Conservation (phyloP, 2,888 invertebrate genomes). For the Orthonychiurus folsomi region DNA sequence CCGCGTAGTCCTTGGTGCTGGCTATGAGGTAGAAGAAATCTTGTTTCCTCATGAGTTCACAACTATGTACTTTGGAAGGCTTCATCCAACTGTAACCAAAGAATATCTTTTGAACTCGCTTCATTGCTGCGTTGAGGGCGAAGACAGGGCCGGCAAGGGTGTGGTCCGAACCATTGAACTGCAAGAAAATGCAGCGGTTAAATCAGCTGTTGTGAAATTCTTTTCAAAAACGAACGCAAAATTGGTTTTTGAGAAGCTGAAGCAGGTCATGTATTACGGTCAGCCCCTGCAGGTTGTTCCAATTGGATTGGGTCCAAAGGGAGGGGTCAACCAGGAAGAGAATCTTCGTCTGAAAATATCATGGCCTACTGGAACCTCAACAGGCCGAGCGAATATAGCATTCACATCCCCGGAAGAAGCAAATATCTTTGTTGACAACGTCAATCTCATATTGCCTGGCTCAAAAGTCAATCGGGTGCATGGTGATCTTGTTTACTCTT, state of each 20-base stretch:
- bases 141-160: too few species aligned
- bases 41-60: slow-evolving; percentile 19
- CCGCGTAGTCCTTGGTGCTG: slow-evolving; percentile 19
- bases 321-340: not conserved
- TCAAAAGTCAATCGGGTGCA: slow-evolving; percentile 3
- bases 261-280: not conserved
- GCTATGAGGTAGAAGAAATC: slow-evolving; percentile 18
- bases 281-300: not conserved
- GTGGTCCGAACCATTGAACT: slow-evolving; percentile 4
- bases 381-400: not conserved
- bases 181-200: not conserved
- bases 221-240: not conserved
- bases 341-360: slow-evolving; percentile 10
- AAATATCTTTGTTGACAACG: not conserved
- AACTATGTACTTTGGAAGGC: slow-evolving; percentile 7
- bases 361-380: slow-evolving; percentile 8
- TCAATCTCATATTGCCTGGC: not conserved
- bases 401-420: slow-evolving; percentile 3
- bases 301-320: too few species aligned
- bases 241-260: not conserved
- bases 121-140: not conserved
- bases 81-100: not conserved
- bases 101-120: not conserved
- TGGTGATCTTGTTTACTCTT: slow-evolving; percentile 7
- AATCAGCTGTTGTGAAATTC: slow-evolving; percentile 4